phyloP scores from a whole-genome alignment of 2,113 vertebrate genomes.

The Thamnophis sirtalis region DNA sequence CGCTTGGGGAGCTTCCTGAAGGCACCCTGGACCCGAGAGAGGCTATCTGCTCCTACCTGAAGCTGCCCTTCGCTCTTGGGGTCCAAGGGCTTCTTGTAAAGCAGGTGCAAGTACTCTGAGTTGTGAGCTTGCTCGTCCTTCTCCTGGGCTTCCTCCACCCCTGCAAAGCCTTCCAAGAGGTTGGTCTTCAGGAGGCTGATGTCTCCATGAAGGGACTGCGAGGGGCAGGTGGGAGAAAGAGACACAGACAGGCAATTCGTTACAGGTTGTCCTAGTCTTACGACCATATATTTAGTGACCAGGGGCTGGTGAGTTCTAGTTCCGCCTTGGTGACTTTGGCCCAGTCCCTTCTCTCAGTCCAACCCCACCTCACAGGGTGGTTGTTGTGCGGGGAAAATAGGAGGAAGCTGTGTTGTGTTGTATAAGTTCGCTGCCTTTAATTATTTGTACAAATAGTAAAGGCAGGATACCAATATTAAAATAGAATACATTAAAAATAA shows the following conservation, averaged over 20 bases:
- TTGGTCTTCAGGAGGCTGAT: constrained; percentile 87
- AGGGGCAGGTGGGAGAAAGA: not conserved
- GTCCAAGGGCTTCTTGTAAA: constrained; percentile 92
- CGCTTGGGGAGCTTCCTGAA: not conserved
- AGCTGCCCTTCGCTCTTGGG: constrained; percentile 90
- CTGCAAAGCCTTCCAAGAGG: constrained; percentile 89
- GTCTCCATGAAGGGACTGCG: constrained; percentile 89
- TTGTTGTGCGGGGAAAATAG: not conserved
- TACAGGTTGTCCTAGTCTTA: not conserved
- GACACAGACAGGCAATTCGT: not conserved
- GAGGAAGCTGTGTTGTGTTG: too few species aligned
- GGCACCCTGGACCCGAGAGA: not conserved
- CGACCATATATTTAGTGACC: not conserved
- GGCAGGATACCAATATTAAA: not conserved
- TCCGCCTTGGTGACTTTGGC: too few species aligned
- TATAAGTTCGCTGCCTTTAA: not conserved
- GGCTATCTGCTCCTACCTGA: constrained; percentile 73
- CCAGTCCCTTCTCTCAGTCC: not conserved
- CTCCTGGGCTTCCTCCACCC: constrained; percentile 83
- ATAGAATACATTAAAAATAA: not conserved
- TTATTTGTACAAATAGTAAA: not conserved
- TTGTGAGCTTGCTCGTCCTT: constrained; percentile 80
- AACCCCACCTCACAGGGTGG: not conserved
- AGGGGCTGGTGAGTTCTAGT: not conserved
- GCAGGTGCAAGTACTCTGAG: constrained; percentile 80